phyloP scores from a whole-genome alignment of 2,113 vertebrate genomes.

The Alligator sinensis region DNA sequence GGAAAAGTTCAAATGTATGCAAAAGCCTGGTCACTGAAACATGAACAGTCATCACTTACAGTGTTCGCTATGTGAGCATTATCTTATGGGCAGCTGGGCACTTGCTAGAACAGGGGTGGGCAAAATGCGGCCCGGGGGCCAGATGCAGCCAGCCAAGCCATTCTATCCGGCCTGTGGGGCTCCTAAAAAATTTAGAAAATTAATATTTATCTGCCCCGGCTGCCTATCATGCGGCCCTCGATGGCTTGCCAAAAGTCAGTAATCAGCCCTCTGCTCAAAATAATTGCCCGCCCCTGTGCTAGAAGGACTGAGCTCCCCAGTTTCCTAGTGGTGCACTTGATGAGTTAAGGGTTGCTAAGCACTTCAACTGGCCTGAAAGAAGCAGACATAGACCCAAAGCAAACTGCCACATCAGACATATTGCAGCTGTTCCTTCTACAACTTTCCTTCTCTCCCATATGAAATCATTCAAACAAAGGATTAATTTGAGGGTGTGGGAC shows the following conservation, averaged over 20 bases:
- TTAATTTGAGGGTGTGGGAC: slow-evolving; percentile 54
- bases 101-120: not conserved
- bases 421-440: slow-evolving; percentile 13
- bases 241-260: no score
- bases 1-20: slow-evolving; percentile 69
- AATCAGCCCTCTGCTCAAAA: no score
- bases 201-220: no score
- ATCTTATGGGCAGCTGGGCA: slow-evolving; percentile 63
- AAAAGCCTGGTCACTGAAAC: slow-evolving; percentile 70
- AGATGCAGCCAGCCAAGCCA: no score
- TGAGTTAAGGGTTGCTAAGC: slow-evolving; percentile 43
- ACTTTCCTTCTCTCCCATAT: slow-evolving; percentile 41
- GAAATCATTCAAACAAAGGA: slow-evolving; percentile 66
- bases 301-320: no score
- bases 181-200: no score
- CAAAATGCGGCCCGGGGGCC: no score
- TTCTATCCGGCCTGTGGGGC: no score
- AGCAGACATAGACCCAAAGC: slow-evolving; percentile 27
- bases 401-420: slow-evolving; percentile 19
- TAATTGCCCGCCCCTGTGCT: no score
- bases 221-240: no score
- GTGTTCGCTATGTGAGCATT: slow-evolving; percentile 62
- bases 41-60: slow-evolving; percentile 66
- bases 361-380: slow-evolving; percentile 42
- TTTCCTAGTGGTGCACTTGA: not conserved